Conservation (phyloP, 2,888 invertebrate species). For the Aleiodes testaceus region DNA sequence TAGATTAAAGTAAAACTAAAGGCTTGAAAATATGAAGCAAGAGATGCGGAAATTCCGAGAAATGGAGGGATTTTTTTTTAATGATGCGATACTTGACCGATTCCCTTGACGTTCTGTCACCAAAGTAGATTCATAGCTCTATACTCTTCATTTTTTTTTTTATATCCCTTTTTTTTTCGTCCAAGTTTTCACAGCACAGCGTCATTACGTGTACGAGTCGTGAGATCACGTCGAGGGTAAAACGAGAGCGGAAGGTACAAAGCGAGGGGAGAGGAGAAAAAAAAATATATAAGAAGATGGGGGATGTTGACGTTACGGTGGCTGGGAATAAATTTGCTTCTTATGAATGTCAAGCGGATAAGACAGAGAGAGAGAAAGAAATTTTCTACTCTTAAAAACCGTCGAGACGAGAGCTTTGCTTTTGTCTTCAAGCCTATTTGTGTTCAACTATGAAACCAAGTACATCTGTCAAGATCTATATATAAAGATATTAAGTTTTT, state of each 20-base stretch:
- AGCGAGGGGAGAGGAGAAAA: slow-evolving; percentile 18
- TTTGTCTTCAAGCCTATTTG: slow-evolving; percentile 48
- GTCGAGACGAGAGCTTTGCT: slow-evolving; percentile 49
- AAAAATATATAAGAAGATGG: slow-evolving; percentile 28
- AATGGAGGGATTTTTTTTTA: slow-evolving; percentile 27
- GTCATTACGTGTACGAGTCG: slow-evolving; percentile 26
- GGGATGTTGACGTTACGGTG: slow-evolving; percentile 42
- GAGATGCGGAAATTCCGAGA: slow-evolving; percentile 5
- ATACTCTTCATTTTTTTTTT: slow-evolving; percentile 31
- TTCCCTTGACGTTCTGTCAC: slow-evolving; percentile 10
- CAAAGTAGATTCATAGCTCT: neutral
- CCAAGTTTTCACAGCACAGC: slow-evolving; percentile 6
- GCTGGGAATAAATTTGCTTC: slow-evolving; percentile 52
- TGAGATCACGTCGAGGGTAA: slow-evolving; percentile 14
- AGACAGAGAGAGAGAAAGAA: slow-evolving; percentile 7
- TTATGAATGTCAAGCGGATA: slow-evolving; percentile 51
- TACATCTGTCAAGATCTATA: slow-evolving; percentile 24
- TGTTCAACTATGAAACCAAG: slow-evolving; percentile 41
- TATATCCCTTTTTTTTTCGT: slow-evolving; percentile 6
- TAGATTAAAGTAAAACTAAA: too few species aligned
- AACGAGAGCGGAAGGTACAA: neutral
- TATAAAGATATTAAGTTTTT: neutral
- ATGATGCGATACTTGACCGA: slow-evolving; percentile 30
- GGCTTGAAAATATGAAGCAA: neutral
- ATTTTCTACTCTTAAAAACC: slow-evolving; percentile 45